Evolutionary conservation across 2,113 vertebrate genomes (phyloP), one percentile per base, ranked within the genome.

Genomic region (Pristiophorus japonicus): DNA sequence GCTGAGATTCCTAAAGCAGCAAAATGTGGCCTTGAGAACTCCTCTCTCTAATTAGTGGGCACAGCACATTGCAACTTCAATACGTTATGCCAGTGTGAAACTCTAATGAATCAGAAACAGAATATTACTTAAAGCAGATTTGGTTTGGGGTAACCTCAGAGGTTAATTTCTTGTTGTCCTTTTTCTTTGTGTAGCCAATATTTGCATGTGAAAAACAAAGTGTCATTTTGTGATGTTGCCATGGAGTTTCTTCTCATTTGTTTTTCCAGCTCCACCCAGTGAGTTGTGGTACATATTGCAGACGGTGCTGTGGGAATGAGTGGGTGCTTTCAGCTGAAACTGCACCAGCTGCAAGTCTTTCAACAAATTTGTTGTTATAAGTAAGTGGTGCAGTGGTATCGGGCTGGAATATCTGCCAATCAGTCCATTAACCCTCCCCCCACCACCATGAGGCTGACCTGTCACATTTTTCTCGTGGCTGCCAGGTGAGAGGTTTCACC

Each of bases 191-290:
- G 22, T 30, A 70, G 93, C 93, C 93, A 73, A 34, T 94, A 67
- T 70, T 47, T 94, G 93, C 66, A 94, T 94, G 66, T 70, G 65
- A 94, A 47, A 94, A 94, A 70, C 92, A 47, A 94, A 70, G 93
- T 94, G 93, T 70, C 38, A 70, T 42, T 30, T 67, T 94, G 93
- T 94, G 66, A 70, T 70, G 66, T 94, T 94, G 45, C 93, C 42
- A 94, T 94, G 93, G 93, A 94, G 66, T 94, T 66, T 94, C 93
- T 70, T 51, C 45, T 94, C 93, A 94, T 94, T 94, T 94, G 65
- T 94, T 94, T 94, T 70, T 94, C 93, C 93, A 70, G 66, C 66
- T 70, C 93, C 93, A 94, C 93, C 93, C 93, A 70, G 12, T 73
- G 45, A 94, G 66, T 51, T 73, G 93, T 70, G 93, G 66, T 51